phyloP scores from a whole-genome alignment of 2,113 vertebrate species.

The Thalassarche chlororhynchos region DNA sequence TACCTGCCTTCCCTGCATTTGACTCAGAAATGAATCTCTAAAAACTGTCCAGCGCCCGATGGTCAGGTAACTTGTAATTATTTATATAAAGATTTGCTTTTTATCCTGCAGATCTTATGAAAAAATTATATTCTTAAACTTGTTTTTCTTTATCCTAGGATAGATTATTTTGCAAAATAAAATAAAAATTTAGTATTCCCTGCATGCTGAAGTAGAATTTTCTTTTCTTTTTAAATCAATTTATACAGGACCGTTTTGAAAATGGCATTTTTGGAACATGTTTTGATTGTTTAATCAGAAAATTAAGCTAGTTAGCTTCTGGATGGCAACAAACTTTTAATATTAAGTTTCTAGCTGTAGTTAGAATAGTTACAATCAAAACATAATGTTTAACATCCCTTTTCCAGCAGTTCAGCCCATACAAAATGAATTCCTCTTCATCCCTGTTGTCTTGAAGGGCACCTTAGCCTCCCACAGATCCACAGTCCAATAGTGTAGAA shows the following conservation, averaged over 20 bases:
- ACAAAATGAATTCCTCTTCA: background rate
- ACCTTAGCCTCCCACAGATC: background rate
- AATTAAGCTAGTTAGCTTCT: background rate
- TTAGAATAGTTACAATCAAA: background rate
- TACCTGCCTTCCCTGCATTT: background rate
- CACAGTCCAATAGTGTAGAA: background rate
- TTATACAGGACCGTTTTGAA: background rate
- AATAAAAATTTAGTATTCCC: background rate
- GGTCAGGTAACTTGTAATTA: background rate
- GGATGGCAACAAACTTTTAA: background rate
- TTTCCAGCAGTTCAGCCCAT: background rate
- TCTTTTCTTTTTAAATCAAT: background rate
- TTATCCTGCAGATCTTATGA: background rate
- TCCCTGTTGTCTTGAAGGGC: background rate
- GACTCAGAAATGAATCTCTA: background rate
- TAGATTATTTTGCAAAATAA: background rate
- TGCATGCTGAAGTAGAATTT: background rate
- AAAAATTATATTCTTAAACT: background rate
- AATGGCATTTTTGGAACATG: background rate
- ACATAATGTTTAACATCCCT: background rate
- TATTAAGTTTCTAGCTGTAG: background rate
- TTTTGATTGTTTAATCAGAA: background rate
- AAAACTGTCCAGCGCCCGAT: background rate
- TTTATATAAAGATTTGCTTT: background rate
- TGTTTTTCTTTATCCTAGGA: background rate